Conservation (phyloP, 2,113 vertebrate genomes). For the Brachyistius frenatus region DNA sequence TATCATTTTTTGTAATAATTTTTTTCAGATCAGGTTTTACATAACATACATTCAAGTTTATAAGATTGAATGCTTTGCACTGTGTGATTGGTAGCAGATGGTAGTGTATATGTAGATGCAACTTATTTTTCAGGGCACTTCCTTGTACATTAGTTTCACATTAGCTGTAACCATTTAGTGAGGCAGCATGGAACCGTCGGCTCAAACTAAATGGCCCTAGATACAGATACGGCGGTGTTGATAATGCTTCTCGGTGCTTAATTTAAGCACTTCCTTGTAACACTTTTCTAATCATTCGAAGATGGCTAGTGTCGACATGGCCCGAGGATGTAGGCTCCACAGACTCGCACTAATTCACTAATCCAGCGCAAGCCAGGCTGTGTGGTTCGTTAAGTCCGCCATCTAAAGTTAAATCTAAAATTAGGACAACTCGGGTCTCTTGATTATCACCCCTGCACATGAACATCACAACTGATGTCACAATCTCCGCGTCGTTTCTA, state of each 20-base stretch:
- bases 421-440: not conserved
- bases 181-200: not conserved
- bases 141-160: no score
- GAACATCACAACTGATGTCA: not conserved
- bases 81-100: no score
- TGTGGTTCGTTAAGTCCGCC: constrained; percentile 37
- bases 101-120: no score
- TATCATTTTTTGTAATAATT: no score
- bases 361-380: constrained; percentile 3
- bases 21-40: no score
- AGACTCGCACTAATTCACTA: constrained; percentile 9
- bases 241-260: not conserved
- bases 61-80: no score
- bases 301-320: not conserved
- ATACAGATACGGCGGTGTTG: not conserved
- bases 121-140: no score
- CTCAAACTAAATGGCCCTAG: not conserved
- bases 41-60: no score
- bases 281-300: constrained; percentile 8
- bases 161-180: no score
- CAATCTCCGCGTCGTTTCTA: not conserved
- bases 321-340: not conserved
- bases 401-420: constrained; percentile 19
- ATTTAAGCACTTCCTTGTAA: not conserved
- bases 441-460: constrained; percentile 18